These are phyloP conservation scores for Invenusta paracnida DNA, from an alignment of 2,888 invertebrate species.

Conservation along the genomic window DNA sequence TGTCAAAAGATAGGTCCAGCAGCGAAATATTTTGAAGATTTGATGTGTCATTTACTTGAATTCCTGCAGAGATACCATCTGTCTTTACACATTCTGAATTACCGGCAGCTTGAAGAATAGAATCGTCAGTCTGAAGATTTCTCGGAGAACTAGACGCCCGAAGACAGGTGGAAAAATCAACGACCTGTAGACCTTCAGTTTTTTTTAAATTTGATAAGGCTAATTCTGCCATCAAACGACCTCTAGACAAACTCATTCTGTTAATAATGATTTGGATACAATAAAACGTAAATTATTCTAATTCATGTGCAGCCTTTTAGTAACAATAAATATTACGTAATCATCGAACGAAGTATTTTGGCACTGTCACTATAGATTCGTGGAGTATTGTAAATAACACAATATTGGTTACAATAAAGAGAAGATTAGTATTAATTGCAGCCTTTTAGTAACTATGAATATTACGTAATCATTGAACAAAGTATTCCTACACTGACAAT, in stretches of 20 bases:
- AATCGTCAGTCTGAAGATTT: background rate
- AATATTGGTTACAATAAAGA: background rate
- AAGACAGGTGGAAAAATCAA: background rate
- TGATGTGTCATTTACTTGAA: background rate
- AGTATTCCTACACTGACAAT: background rate
- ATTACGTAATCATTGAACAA: background rate
- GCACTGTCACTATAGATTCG: background rate
- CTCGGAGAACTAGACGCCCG: background rate
- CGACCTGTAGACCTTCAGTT: background rate
- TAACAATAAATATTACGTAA: background rate
- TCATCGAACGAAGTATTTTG: background rate
- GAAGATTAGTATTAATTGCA: background rate
- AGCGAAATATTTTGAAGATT: background rate
- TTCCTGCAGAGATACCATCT: background rate
- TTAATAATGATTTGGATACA: background rate
- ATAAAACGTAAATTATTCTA: background rate
- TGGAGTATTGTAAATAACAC: background rate
- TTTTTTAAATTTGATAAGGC: background rate
- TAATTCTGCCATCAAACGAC: background rate
- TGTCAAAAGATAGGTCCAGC: background rate
- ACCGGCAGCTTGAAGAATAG: background rate
- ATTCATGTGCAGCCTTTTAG: background rate
- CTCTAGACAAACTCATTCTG: background rate
- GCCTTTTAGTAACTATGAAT: background rate
- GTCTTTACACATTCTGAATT: background rate